Conservation (phyloP, 2,888 invertebrate species). For the Formica aserva region DNA sequence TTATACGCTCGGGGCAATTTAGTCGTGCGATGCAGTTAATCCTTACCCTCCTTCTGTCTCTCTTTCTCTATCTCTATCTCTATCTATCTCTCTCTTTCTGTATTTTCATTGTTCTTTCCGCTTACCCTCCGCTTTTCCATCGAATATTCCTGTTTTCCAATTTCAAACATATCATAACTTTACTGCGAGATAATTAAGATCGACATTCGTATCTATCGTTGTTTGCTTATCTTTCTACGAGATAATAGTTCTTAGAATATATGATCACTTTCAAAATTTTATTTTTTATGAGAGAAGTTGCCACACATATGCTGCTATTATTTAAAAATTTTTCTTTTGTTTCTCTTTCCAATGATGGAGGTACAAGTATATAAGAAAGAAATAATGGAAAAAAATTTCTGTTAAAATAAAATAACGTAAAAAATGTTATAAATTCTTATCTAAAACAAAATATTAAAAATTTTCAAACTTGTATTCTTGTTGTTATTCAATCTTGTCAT, state of each 20-base stretch:
- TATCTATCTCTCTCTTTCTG: constrained; percentile 7
- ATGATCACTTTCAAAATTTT: neutral
- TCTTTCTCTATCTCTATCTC: constrained; percentile 21
- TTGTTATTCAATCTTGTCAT: neutral
- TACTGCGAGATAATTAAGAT: constrained; percentile 33
- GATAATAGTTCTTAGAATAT: neutral
- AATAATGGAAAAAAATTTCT: too few species aligned
- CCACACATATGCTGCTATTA: neutral
- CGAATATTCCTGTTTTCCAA: constrained; percentile 29
- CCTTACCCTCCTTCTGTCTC: constrained; percentile 32
- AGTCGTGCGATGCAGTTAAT: constrained; percentile 35
- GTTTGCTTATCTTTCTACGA: constrained; percentile 15
- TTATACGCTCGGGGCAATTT: constrained; percentile 42
- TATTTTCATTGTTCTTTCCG: neutral
- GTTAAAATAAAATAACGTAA: too few species aligned
- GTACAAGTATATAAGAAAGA: too few species aligned
- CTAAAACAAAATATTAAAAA: too few species aligned
- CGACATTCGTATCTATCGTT: constrained; percentile 21
- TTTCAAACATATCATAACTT: constrained; percentile 32
- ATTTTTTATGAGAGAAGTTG: neutral
- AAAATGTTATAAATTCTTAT: too few species aligned
- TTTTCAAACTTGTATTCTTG: neutral
- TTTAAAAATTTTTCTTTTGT: neutral
- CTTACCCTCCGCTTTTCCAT: constrained; percentile 48
- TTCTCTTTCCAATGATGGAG: neutral